Evolutionary conservation across 2,113 vertebrate genomes (phyloP).

Genomic region (Bungarus multicinctus): DNA sequence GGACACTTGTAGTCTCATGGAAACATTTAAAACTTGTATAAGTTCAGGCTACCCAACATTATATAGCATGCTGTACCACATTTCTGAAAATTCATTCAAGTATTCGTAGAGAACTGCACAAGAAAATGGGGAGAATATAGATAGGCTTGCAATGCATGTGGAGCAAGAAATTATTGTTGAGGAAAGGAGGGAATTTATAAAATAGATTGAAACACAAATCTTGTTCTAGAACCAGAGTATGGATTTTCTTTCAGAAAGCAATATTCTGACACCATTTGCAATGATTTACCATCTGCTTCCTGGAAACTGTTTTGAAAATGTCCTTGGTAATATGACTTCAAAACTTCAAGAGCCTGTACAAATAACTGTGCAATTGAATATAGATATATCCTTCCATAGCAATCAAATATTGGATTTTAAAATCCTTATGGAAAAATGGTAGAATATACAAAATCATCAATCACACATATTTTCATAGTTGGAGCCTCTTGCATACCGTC

Average conservation of each 20-base stretch:
- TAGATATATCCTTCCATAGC: neutral
- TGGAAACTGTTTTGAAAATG: slow-evolving; percentile 34
- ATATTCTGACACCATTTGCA: slow-evolving; percentile 38
- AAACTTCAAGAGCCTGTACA: neutral
- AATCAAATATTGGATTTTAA: neutral
- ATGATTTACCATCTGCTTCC: slow-evolving; percentile 31
- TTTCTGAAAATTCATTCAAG: neutral
- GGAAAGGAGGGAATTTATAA: slow-evolving; percentile 14
- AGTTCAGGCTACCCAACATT: neutral
- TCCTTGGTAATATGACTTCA: slow-evolving; percentile 1
- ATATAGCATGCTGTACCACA: neutral
- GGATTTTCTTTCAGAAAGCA: slow-evolving; percentile 22
- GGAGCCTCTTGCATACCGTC: neutral
- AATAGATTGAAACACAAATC: slow-evolving; percentile 5
- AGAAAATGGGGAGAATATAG: neutral
- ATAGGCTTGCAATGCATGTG: neutral
- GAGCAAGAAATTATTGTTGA: neutral
- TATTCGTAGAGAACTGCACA: neutral
- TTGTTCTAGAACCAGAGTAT: neutral
- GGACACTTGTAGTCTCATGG: neutral
- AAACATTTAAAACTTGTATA: neutral
- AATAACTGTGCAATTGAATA: neutral
- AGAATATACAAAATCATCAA: neutral
- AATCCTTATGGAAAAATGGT: neutral
- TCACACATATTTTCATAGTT: neutral